Evolutionary conservation across 2,797 vertebrate genomes (phyloP), one percentile per base, ranked within the genome.

Genomic region (Falco peregrinus): DNA sequence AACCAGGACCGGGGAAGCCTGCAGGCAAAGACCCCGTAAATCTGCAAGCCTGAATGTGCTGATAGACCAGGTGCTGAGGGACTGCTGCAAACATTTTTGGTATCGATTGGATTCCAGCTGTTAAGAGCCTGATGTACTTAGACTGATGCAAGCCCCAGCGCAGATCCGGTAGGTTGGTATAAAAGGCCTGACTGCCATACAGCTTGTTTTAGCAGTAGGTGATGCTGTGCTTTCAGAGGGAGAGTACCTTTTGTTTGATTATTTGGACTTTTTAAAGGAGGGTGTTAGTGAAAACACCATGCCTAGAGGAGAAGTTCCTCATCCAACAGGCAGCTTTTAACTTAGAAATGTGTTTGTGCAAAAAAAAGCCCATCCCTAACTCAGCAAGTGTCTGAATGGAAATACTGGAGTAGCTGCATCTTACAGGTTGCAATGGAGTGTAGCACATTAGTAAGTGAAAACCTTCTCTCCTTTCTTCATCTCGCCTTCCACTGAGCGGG

Each of bases 401-500:
- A 56, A n/a, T 10, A 33, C 43, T 41, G 13, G n/a, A 29, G 39
- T 47, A 83, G 56, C 48, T 68, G 31, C 50, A 26, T 37, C 78
- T 26, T 51, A 20, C 35, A 33, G 1, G 0, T 41, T 50, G 26
- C 61, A 37, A 9, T 7, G 37, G 43, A 41, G 19, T 4, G 3
- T 28, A 24, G 45, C 56, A 28, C 18, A 20, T 60, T 20, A 61
- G 28, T 45, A 54, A 82, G 25, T 17, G 41, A 77, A 67, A 67
- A 54, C 6, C 11, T 39, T 39, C 35, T 60, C 21, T 56, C 33
- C 53, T 67, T 50, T 82, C 48, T 63, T 57, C 43, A 19, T 43
- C 61, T 43, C 41, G 6, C 39, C 39, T 41, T 41, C 39, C 39
- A 41, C 13, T 41, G 39, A 41, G 39, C 6, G 39, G 39, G 41